Conservation (phyloP, 2,113 vertebrate genomes). For the Cisticola juncidis region DNA sequence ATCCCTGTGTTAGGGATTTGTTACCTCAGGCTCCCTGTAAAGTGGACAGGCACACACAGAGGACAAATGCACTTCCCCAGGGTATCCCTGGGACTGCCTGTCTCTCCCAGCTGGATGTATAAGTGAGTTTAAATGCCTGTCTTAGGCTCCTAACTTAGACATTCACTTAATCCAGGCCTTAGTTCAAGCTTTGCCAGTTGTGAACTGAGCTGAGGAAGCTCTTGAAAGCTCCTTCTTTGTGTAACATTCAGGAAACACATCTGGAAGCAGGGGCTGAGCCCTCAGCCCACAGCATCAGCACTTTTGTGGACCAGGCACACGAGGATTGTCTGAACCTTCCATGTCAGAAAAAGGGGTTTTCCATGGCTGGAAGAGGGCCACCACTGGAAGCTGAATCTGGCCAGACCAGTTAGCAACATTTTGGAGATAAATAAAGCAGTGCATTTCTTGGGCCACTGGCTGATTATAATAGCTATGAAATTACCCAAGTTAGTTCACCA, state of each 20-base stretch:
- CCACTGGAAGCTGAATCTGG: slow-evolving; percentile 21
- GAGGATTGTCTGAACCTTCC: neutral
- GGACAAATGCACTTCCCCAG: neutral
- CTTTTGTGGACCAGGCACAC: neutral
- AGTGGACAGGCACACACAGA: neutral
- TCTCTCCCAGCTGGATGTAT: neutral
- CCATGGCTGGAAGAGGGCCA: neutral
- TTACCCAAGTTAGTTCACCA: slow-evolving; percentile 49
- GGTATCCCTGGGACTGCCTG: neutral
- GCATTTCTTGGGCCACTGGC: slow-evolving; percentile 27
- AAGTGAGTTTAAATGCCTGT: neutral
- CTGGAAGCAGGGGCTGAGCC: neutral
- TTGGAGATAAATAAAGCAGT: slow-evolving; percentile 11
- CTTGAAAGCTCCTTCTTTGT: neutral
- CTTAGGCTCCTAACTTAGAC: neutral
- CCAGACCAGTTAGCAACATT: slow-evolving; percentile 29
- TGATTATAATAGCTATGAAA: slow-evolving; percentile 62
- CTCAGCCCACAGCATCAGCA: neutral
- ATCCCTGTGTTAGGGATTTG: neutral
- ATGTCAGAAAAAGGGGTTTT: neutral
- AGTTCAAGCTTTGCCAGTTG: neutral
- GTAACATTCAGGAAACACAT: neutral
- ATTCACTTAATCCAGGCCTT: neutral
- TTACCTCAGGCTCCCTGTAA: neutral
- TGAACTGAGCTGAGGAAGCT: neutral